Evolutionary conservation across 2,888 invertebrate species (phyloP).

Genomic region (Caenorhabditis auriculariae): DNA sequence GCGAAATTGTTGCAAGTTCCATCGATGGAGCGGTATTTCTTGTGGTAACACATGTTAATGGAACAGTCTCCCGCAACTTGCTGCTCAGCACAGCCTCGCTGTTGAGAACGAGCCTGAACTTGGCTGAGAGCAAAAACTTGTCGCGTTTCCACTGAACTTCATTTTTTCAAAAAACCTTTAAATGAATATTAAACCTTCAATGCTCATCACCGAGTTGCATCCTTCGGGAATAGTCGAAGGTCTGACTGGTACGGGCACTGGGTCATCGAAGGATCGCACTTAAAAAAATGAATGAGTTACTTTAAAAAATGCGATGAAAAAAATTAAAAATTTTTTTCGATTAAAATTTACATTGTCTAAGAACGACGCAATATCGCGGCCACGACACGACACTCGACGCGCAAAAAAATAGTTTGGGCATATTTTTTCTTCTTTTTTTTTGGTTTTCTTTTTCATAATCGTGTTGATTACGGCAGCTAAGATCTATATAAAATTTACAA

Average conservation of each 20-base stretch:
- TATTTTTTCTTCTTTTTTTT: too few species aligned
- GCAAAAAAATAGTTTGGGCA: too few species aligned
- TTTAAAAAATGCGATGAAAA: neutral
- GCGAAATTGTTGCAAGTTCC: conserved; percentile 90
- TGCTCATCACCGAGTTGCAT: conserved; percentile 32
- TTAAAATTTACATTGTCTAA: too few species aligned
- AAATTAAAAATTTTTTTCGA: neutral
- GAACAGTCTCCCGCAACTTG: conserved; percentile 40
- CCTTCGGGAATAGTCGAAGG: conserved; percentile 24
- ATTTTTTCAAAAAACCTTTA: neutral
- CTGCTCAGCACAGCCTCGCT: conserved; percentile 14
- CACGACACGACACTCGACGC: too few species aligned
- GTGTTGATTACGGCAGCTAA: too few species aligned
- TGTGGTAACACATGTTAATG: conserved; percentile 57
- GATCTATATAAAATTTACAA: too few species aligned
- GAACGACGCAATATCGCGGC: too few species aligned
- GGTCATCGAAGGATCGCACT: neutral
- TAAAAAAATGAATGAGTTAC: neutral
- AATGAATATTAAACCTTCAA: conserved; percentile 19
- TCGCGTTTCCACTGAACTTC: conserved; percentile 11
- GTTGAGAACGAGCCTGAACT: conserved; percentile 5
- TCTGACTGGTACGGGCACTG: neutral
- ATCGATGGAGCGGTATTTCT: conserved; percentile 79
- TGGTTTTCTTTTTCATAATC: too few species aligned
- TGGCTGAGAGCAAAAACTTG: conserved; percentile 10